Conservation (phyloP, 1,140 invertebrate species). For the Heliconius hewitsoni region DNA sequence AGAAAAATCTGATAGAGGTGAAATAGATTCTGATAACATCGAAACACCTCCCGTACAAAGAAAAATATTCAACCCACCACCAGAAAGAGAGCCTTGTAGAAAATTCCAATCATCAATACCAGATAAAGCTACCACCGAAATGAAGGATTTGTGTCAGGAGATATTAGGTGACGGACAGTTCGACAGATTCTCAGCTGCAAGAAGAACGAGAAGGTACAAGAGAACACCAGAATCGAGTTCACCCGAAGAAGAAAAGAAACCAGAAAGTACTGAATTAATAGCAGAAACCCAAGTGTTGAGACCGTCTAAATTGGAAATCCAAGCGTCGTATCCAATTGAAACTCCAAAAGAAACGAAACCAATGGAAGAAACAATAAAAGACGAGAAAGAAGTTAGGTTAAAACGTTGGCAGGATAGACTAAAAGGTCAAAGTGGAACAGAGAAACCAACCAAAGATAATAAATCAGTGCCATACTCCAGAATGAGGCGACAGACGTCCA, state of each 20-base stretch:
- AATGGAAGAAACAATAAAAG: conserved; percentile 62
- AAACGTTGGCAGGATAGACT: conserved; percentile 85
- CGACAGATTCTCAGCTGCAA: conserved; percentile 90
- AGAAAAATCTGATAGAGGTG: conserved; percentile 85
- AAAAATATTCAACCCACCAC: conserved; percentile 85
- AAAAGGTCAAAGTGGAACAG: conserved; percentile 75
- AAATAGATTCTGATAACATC: conserved; percentile 95
- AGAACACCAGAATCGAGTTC: conserved; percentile 84
- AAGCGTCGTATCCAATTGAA: conserved; percentile 75
- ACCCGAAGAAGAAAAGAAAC: conserved; percentile 82
- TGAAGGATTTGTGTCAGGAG: conserved; percentile 78
- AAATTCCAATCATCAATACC: conserved; percentile 71
- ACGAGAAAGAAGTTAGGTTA: conserved; percentile 84
- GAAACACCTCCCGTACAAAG: conserved; percentile 92
- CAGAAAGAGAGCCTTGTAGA: conserved; percentile 83
- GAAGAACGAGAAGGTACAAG: conserved; percentile 91
- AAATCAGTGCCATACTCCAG: conserved; percentile 62
- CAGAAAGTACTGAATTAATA: conserved; percentile 74
- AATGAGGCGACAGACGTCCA: conserved; percentile 82
- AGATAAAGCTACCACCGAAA: conserved; percentile 70
- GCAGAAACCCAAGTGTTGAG: conserved; percentile 81
- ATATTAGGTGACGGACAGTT: conserved; percentile 89
- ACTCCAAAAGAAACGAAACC: conserved; percentile 62
- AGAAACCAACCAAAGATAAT: conserved; percentile 73
- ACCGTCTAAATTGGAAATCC: conserved; percentile 76